Evolutionary conservation across 2,797 vertebrate genomes (phyloP).

Genomic region (Hemitrygon akajei): DNA sequence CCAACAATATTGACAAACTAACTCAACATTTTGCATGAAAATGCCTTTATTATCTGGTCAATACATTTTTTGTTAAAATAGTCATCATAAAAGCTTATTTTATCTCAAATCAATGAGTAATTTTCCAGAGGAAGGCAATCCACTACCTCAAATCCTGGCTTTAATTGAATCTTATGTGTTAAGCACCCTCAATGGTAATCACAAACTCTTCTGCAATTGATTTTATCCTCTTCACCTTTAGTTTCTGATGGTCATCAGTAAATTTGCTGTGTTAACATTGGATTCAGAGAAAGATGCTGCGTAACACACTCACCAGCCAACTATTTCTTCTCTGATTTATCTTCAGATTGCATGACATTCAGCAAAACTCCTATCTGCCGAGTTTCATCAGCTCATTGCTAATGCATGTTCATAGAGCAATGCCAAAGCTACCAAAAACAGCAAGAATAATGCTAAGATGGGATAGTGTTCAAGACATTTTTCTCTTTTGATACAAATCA

Average conservation of each 20-base stretch:
- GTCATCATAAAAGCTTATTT: neutral
- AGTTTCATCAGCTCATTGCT: neutral
- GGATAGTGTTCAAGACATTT: neutral
- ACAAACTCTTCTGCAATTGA: neutral
- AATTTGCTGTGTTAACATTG: neutral
- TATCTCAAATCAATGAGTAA: conserved; percentile 30
- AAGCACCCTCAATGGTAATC: neutral
- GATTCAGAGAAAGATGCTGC: neutral
- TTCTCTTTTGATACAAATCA: neutral
- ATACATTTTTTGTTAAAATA: conserved; percentile 13
- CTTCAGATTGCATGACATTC: neutral
- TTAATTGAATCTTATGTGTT: neutral
- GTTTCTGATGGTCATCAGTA: neutral
- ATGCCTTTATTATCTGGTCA: neutral
- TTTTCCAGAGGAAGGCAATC: neutral
- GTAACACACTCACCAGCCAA: neutral
- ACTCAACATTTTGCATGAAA: neutral
- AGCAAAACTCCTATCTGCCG: neutral
- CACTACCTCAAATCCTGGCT: neutral
- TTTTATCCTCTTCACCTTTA: neutral
- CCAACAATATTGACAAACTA: neutral
- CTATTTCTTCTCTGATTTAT: neutral
- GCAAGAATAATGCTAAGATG: no score
- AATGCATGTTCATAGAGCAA: neutral
- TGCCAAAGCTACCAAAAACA: neutral